Percentiles rank a stretch among this genome's conserved stretches.
These are phyloP conservation scores for Lordiphosa stackelbergi DNA, from an alignment of 1,140 invertebrate genomes.

Conservation along the genomic window DNA sequence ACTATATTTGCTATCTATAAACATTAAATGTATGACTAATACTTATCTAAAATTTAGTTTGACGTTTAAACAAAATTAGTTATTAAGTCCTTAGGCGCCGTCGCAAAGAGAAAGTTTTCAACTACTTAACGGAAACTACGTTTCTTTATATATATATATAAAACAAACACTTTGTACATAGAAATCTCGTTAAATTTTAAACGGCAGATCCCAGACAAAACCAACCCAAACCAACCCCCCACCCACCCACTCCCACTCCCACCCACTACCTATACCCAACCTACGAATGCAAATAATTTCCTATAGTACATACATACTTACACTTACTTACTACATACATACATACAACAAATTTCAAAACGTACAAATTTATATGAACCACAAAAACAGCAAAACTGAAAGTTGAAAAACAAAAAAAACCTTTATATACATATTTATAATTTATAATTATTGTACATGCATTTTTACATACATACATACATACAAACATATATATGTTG, in stretches of 20 bases:
- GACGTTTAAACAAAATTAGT: slow-evolving; percentile 50
- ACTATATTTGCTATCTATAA: background rate
- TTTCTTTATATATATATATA: slow-evolving; percentile 7
- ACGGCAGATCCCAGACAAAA: slow-evolving; percentile 31
- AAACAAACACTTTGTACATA: slow-evolving; percentile 48
- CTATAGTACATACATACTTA: slow-evolving; percentile 55
- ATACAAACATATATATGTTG: slow-evolving; percentile 31
- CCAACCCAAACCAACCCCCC: slow-evolving; percentile 1
- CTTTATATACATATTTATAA: slow-evolving; percentile 32
- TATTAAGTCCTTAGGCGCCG: slow-evolving; percentile 25
- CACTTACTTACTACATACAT: slow-evolving; percentile 32
- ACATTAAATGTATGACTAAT: no score
- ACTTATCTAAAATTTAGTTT: slow-evolving; percentile 19
- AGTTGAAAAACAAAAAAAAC: slow-evolving; percentile 25
- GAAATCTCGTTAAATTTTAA: slow-evolving; percentile 71
- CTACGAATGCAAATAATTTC: slow-evolving; percentile 62
- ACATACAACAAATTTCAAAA: slow-evolving; percentile 44
- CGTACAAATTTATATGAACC: slow-evolving; percentile 70
- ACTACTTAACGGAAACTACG: no score
- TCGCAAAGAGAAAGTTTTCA: background rate
- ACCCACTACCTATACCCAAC: slow-evolving; percentile 13
- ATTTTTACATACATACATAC: slow-evolving; percentile 11
- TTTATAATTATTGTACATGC: slow-evolving; percentile 25
- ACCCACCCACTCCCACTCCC: no score
- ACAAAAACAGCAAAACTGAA: slow-evolving; percentile 35